Evolutionary conservation across 2,113 vertebrate species (phyloP).

Genomic region (Heptranchias perlo): DNA sequence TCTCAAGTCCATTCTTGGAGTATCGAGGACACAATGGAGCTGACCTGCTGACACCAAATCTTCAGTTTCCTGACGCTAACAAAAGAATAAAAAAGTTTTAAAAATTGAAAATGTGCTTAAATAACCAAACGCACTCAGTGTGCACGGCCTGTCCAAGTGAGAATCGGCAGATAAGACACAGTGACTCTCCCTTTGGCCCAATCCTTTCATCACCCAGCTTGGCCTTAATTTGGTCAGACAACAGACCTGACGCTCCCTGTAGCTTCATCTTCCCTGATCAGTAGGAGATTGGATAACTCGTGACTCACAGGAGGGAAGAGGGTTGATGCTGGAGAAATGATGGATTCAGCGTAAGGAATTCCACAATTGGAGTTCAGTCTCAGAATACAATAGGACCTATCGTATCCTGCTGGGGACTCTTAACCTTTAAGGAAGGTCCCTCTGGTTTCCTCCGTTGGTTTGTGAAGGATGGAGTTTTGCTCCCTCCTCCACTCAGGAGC

Average conservation of each 20-base stretch:
- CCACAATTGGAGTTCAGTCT: neutral
- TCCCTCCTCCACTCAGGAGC: neutral
- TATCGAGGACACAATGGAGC: no score
- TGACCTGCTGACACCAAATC: no score
- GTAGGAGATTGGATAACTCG: neutral
- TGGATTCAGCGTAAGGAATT: neutral
- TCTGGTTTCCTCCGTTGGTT: neutral
- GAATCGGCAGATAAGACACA: neutral
- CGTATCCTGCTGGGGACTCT: neutral
- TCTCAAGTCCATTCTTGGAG: no score
- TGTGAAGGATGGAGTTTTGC: neutral
- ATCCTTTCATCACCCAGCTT: neutral
- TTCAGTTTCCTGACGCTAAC: neutral
- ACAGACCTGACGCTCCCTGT: neutral
- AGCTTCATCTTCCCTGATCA: neutral
- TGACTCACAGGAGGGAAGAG: neutral
- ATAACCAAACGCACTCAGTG: neutral
- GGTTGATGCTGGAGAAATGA: neutral
- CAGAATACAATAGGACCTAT: neutral
- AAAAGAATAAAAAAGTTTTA: neutral
- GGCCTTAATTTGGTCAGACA: conserved; percentile 6
- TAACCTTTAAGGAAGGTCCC: neutral
- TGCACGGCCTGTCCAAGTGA: neutral
- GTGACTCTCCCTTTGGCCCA: neutral
- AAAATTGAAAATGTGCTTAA: neutral